These are phyloP conservation scores for Podargus strigoides DNA, from an alignment of 2,797 vertebrate species.

Conservation along the genomic window DNA sequence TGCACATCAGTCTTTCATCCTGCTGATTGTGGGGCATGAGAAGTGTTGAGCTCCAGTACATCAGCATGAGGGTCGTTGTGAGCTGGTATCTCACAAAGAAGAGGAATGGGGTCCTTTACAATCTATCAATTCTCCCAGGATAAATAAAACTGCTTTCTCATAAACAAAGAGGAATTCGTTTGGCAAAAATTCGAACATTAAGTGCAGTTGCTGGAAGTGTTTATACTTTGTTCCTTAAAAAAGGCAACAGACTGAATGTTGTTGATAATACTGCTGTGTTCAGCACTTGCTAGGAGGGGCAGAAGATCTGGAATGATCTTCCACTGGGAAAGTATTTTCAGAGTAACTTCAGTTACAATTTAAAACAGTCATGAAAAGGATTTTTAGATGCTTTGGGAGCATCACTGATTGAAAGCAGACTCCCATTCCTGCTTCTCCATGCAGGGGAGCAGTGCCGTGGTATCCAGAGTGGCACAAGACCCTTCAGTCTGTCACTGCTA, in stretches of 20 bases:
- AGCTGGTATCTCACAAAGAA: not conserved
- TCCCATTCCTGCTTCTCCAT: not conserved
- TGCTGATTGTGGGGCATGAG: not conserved
- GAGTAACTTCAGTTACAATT: not conserved
- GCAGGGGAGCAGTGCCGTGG: fast-evolving
- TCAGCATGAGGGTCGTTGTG: fast-evolving
- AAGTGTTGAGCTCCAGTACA: not conserved
- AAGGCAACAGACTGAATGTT: not conserved
- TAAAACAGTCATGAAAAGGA: not conserved
- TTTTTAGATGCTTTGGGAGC: not conserved
- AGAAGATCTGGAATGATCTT: not conserved
- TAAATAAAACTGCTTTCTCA: conserved; percentile 7
- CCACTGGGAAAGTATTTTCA: not conserved
- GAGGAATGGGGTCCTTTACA: not conserved
- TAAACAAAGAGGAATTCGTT: not conserved
- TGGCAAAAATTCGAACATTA: not conserved
- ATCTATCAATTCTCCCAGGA: not conserved
- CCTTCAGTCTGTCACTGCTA: not conserved
- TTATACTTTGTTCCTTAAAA: conserved; percentile 23
- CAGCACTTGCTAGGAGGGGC: not conserved
- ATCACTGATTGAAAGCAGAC: not conserved
- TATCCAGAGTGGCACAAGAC: not conserved
- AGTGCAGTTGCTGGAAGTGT: conserved; percentile 19
- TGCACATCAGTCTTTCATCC: fast-evolving
- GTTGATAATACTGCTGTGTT: not conserved